These are phyloP conservation scores for Cataglyphis albicans DNA, from an alignment of 2,888 invertebrate genomes.

Conservation along the genomic window DNA sequence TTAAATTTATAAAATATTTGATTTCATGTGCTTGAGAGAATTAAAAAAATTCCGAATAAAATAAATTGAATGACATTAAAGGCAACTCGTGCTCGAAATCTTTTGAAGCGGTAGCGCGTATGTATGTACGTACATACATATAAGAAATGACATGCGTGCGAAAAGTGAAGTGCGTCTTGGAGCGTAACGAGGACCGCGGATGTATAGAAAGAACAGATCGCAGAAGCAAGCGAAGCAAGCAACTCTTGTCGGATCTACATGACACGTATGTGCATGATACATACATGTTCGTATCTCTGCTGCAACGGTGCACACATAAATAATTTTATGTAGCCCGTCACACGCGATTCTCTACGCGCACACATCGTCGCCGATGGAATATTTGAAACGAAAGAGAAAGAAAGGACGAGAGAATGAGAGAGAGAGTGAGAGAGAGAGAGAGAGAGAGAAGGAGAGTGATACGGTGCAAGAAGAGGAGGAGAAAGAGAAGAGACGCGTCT, in stretches of 20 bases:
- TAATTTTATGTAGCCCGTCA: constrained; percentile 80
- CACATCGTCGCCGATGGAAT: constrained; percentile 71
- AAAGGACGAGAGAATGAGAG: constrained; percentile 33
- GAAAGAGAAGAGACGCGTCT: constrained; percentile 73
- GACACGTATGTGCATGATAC: constrained; percentile 32
- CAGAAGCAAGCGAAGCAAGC: constrained; percentile 40
- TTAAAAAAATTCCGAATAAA: constrained; percentile 7
- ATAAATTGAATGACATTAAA: constrained; percentile 5
- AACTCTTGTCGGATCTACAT: constrained; percentile 44
- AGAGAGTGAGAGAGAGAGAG: constrained; percentile 20
- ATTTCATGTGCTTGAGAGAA: not conserved
- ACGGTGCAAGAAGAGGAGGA: constrained; percentile 41
- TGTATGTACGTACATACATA: not conserved
- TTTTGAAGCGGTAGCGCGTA: not conserved
- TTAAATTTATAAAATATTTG: constrained; percentile 9
- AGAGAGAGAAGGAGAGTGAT: constrained; percentile 38
- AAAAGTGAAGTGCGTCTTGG: constrained; percentile 16
- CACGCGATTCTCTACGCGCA: constrained; percentile 77
- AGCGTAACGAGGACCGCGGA: constrained; percentile 26
- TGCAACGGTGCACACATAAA: constrained; percentile 75
- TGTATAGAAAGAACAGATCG: constrained; percentile 4
- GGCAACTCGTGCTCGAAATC: not conserved
- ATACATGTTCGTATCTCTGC: constrained; percentile 11
- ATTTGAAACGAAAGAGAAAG: constrained; percentile 62
- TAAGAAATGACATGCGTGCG: constrained; percentile 16